Percentiles rank a stretch among this genome's conserved stretches.
Evolutionary conservation across 2,888 invertebrate genomes (phyloP).

Genomic region (Erynnis tages): DNA sequence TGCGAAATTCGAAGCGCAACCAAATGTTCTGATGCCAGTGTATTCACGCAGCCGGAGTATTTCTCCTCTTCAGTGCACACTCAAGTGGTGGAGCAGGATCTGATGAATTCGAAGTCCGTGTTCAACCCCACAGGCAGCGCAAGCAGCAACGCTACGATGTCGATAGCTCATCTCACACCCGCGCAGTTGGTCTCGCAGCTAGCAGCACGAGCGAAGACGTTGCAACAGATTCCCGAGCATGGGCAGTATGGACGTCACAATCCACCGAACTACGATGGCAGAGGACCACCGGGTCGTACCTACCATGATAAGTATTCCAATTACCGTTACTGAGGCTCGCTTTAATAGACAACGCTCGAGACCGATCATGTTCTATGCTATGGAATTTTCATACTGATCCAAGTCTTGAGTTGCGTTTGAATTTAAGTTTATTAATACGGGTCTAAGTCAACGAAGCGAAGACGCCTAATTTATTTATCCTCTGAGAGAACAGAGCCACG

Average conservation of each 20-base stretch:
- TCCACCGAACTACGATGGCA: constrained; percentile 44
- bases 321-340: constrained; percentile 20
- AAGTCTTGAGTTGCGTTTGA: too few relatives aligned
- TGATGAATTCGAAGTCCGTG: constrained; percentile 62
- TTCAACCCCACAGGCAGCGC: constrained; percentile 65
- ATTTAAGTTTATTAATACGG: too few relatives aligned
- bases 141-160: constrained; percentile 58
- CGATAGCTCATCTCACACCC: constrained; percentile 72
- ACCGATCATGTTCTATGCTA: too few relatives aligned
- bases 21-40: constrained; percentile 42
- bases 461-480: too few relatives aligned
- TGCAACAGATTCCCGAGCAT: constrained; percentile 53
- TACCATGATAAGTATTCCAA: constrained; percentile 39
- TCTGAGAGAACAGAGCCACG: too few relatives aligned
- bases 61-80: constrained; percentile 62
- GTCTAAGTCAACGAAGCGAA: too few relatives aligned
- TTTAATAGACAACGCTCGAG: too few relatives aligned
- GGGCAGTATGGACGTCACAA: constrained; percentile 39
- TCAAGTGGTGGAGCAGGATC: constrained; percentile 69
- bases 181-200: constrained; percentile 73
- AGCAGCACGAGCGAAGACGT: constrained; percentile 70
- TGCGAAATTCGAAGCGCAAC: constrained; percentile 66
- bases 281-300: constrained; percentile 34
- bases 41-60: constrained; percentile 51
- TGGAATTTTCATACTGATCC: too few relatives aligned